phyloP scores from a whole-genome alignment of 2,797 vertebrate species.

The Cynodonichthys magdalenae region DNA sequence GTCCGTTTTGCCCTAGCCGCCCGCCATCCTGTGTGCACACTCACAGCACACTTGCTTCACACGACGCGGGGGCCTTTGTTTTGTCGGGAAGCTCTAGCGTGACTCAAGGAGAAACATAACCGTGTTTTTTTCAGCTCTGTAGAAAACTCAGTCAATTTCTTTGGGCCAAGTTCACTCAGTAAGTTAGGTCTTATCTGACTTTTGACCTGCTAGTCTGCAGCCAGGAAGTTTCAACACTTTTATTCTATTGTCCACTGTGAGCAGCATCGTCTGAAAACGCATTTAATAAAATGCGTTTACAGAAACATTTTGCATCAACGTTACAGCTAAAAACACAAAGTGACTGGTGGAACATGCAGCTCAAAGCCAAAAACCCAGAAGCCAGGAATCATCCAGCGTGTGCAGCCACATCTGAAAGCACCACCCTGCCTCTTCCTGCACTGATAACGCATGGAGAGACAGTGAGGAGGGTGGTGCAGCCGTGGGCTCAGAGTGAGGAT shows the following conservation, averaged over 20 bases:
- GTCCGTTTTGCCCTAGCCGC: constrained; percentile 60
- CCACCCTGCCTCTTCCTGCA: constrained; percentile 81
- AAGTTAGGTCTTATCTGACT: constrained; percentile 69
- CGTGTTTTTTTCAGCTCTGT: constrained; percentile 2
- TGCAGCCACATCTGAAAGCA: constrained; percentile 56
- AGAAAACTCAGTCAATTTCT: neutral
- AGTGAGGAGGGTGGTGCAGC: constrained; percentile 48
- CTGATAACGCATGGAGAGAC: constrained; percentile 80
- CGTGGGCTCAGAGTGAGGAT: constrained; percentile 34
- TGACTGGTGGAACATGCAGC: neutral
- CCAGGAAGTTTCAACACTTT: constrained; percentile 84
- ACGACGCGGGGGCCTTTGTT: constrained; percentile 48
- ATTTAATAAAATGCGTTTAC: neutral
- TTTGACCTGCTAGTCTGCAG: constrained; percentile 77
- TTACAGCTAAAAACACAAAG: neutral
- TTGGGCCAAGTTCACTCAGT: constrained; percentile 36
- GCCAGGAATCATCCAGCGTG: constrained; percentile 53
- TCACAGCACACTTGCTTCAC: constrained; percentile 80
- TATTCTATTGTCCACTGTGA: constrained; percentile 76
- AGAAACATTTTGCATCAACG: neutral
- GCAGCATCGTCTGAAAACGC: constrained; percentile 54
- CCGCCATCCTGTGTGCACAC: constrained; percentile 73
- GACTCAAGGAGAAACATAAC: neutral
- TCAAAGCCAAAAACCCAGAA: constrained; percentile 28
- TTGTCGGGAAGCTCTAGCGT: neutral